Conservation (phyloP, 2,113 vertebrate species). For the Callocephalon fimbriatum region DNA sequence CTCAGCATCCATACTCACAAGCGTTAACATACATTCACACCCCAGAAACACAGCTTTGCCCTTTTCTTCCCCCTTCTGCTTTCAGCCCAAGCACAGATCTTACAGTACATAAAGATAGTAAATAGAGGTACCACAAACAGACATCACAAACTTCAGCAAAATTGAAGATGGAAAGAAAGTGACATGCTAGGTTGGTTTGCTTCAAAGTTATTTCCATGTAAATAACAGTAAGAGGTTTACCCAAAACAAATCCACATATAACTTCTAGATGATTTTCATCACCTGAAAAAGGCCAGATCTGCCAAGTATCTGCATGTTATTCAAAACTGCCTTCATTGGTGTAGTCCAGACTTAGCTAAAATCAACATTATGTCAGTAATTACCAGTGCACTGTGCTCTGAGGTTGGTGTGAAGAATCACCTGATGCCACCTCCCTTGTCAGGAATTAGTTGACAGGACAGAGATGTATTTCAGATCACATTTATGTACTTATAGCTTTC, state of each 20-base stretch:
- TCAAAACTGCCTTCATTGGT: background rate
- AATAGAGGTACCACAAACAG: background rate
- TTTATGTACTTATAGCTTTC: background rate
- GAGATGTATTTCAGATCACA: background rate
- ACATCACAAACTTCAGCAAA: background rate
- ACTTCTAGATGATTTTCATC: background rate
- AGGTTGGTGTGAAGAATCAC: background rate
- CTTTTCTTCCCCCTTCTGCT: background rate
- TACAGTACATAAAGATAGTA: rapidly evolving
- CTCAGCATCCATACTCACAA: background rate
- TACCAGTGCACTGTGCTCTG: background rate
- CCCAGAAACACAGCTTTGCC: background rate
- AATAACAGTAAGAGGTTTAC: background rate
- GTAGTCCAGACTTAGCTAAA: background rate
- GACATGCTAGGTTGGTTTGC: background rate
- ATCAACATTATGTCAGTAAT: background rate
- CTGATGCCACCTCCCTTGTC: background rate
- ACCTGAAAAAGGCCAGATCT: background rate
- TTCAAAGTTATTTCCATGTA: background rate
- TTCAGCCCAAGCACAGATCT: background rate
- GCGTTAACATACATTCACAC: rapidly evolving
- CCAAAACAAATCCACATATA: background rate
- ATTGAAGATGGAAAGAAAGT: background rate
- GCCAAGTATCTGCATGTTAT: background rate
- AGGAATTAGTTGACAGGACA: background rate